phyloP scores from a whole-genome alignment of 2,888 invertebrate genomes.

The Polydrusus cervinus region DNA sequence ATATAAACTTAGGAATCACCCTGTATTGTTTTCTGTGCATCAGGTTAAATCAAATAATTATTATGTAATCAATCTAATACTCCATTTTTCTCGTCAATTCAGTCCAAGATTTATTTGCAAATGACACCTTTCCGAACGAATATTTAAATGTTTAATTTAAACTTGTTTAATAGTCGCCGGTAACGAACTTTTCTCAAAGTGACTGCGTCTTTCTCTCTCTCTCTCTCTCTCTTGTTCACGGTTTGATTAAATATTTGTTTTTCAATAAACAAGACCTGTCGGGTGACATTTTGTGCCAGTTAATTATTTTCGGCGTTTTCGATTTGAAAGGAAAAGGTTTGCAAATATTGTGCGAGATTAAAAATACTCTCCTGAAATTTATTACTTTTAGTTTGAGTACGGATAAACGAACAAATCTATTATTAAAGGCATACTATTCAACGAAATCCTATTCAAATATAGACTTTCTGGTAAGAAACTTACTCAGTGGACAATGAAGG shows the following conservation, averaged over 20 bases:
- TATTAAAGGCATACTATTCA: too few species aligned
- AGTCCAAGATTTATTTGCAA: slow-evolving; percentile 43
- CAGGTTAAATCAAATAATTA: too few species aligned
- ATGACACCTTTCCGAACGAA: slow-evolving; percentile 43
- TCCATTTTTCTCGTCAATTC: slow-evolving; percentile 4
- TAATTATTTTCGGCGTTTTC: slow-evolving; percentile 19
- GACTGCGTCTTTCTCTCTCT: slow-evolving; percentile 19
- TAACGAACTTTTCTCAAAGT: slow-evolving; percentile 40
- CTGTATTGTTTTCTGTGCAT: too few species aligned
- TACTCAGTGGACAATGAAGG: too few species aligned
- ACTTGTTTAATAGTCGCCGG: slow-evolving; percentile 44
- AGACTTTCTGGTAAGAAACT: not conserved
- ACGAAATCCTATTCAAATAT: too few species aligned
- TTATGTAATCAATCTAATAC: too few species aligned
- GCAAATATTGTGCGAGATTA: slow-evolving; percentile 7
- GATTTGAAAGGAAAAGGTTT: slow-evolving; percentile 1
- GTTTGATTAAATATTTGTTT: slow-evolving; percentile 48
- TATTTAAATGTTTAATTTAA: slow-evolving; percentile 47
- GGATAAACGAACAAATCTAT: too few species aligned
- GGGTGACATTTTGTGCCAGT: slow-evolving; percentile 8
- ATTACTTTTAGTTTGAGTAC: not conserved
- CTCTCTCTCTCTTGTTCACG: slow-evolving; percentile 9
- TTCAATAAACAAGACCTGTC: slow-evolving; percentile 38
- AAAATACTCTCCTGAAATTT: not conserved
- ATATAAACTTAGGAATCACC: too few species aligned